Evolutionary conservation across 2,113 vertebrate genomes (phyloP).

Genomic region (Phoenicopterus ruber): DNA sequence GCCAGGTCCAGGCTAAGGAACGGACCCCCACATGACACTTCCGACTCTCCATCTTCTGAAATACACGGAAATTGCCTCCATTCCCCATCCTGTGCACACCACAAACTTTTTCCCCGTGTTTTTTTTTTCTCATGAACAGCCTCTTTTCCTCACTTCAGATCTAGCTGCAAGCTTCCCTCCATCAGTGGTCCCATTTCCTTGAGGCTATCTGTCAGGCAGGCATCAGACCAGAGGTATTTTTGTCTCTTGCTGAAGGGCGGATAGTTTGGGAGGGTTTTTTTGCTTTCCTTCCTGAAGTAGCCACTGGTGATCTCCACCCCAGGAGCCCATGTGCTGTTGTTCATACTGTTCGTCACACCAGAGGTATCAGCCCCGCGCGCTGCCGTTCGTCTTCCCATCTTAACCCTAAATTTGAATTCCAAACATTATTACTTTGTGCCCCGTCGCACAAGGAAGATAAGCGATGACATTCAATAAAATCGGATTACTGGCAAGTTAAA

Average conservation of each 20-base stretch:
- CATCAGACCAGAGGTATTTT: background rate
- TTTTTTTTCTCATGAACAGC: background rate
- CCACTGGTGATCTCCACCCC: background rate
- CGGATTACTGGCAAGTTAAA: constrained; percentile 7
- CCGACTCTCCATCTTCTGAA: background rate
- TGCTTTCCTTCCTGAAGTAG: constrained; percentile 43
- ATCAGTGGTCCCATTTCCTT: background rate
- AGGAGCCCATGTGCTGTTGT: background rate
- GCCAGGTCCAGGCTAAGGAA: background rate
- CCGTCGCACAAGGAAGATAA: background rate
- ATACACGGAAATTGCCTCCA: background rate
- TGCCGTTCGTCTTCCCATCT: background rate
- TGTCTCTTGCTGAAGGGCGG: background rate
- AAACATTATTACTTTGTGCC: background rate
- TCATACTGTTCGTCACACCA: background rate
- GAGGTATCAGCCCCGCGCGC: background rate
- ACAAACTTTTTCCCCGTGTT: background rate
- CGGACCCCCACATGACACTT: background rate
- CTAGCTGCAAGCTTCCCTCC: background rate
- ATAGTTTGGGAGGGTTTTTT: background rate
- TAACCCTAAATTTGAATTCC: constrained; percentile 25
- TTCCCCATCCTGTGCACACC: background rate
- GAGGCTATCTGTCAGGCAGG: constrained; percentile 22
- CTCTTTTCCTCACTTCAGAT: background rate
- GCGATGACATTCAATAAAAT: constrained; percentile 27